Base-by-base conservation (phyloP, 2,888 invertebrate genomes). In the Zygogramma bicolorata region DNA sequence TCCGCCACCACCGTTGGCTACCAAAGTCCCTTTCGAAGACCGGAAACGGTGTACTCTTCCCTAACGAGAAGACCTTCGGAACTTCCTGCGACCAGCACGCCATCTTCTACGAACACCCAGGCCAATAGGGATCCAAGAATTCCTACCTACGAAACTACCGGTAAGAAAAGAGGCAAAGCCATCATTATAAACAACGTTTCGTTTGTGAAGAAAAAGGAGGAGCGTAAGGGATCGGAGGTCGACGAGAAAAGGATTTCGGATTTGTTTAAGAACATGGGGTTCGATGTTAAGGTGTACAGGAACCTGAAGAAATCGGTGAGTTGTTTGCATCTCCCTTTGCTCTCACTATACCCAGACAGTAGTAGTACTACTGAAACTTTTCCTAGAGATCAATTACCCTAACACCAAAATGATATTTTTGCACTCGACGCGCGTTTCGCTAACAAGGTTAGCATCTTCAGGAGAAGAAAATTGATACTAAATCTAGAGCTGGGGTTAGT, bases 231-330 rank as follows among this genome's bases (percentile, higher is more conserved):
- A 31, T 92, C 91, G n/a, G 87, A 90, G 70, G 85, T 88, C 3
- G 93, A 93, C 86, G 88, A 89, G 78, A 81, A 86, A 63, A 90
- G 90, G 77, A 85, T 93, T 68, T 88, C 89, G 77, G 85, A 89
- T 61, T 85, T 93, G n/a, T 92, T 93, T 82, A 81, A 81, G 10
- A 89, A 91, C 83, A 87, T 93, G 66, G 91, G 91, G 13, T 92
- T 92, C 75, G 84, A 86, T 58, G 87, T 88, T 40, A 81, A 86
- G 65, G 81, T 84, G 2, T 87, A 88, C 77, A 82, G 81, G 61
- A 87, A 91, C 82, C 86, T 89, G 60, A 87, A 86, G 0, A 84
- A 83, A 65, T 73, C 84, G 75, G 91, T 90, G 80, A 84, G 85
- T 79, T 70, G 34, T 22, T 62, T 31, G 58, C 5, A 46, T n/a